Percentiles rank a stretch among this genome's conserved stretches.
Conservation (phyloP, 2,113 vertebrate genomes). For the Larimichthys crocea region DNA sequence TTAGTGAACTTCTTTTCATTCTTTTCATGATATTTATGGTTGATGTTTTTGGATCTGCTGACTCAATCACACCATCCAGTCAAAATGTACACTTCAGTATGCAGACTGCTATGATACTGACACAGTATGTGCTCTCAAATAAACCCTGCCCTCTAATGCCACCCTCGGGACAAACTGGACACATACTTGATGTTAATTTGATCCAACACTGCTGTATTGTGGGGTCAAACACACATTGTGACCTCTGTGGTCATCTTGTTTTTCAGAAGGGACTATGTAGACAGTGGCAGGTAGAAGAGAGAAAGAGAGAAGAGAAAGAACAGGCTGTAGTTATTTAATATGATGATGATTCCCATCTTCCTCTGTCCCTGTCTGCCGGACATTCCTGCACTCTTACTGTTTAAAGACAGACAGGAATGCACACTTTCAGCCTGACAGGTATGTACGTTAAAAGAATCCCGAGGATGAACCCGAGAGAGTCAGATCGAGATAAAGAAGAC, state of each 20-base stretch:
- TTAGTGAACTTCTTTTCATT: neutral
- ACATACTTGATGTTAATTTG: neutral
- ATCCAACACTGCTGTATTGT: neutral
- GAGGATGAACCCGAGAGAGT: constrained; percentile 2
- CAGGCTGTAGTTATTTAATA: constrained; percentile 27
- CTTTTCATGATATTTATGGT: neutral
- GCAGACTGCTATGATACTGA: neutral
- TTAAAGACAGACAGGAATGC: constrained; percentile 39
- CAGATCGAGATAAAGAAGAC: neutral
- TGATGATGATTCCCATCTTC: constrained; percentile 29
- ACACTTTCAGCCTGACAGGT: constrained; percentile 24
- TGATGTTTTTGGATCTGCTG: neutral
- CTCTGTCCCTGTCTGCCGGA: constrained; percentile 31
- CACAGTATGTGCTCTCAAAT: neutral
- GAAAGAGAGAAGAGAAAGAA: neutral
- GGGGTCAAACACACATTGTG: neutral
- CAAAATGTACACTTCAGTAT: too few species aligned
- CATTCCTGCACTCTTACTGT: constrained; percentile 40
- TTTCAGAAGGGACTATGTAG: neutral
- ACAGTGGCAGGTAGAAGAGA: constrained; percentile 2
- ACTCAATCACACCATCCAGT: neutral
- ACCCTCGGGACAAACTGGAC: neutral
- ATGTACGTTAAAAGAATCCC: neutral
- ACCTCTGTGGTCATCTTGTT: neutral
- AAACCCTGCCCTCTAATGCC: neutral